Base-by-base conservation (phyloP, 2,797 vertebrate genomes). In the Chelon auratus region DNA sequence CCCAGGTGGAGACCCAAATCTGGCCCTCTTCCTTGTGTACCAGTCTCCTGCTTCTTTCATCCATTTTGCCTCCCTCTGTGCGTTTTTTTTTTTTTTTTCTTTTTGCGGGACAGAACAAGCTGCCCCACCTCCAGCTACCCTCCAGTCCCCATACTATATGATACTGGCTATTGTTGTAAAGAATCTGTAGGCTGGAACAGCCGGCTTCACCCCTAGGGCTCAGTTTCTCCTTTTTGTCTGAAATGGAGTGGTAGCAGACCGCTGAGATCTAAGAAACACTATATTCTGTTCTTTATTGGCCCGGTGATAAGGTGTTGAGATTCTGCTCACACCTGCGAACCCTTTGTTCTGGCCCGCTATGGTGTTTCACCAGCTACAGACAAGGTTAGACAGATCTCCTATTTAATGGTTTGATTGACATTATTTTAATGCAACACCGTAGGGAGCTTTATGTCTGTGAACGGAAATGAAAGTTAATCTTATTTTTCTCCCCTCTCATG, bases 281-380 rank as follows among this genome's bases (percentile, higher is more conserved):
- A 93, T 90, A 92, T 86, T 91, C 75, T 79, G 15, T 55, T 86
- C 87, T 86, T 93, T 94, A 93, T 88, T 87, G 66, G 68, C 79
- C 59, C 48, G 59, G 66, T 83, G 92, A 91, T 90, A 90, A 89
- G 89, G 88, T 91, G 90, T 91, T 91, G 80, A 52, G 82, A 92
- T 92, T 93, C 90, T 56, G 83, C 90, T 93, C 92, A 92, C 92
- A 94, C 93, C 92, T 94, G 93, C 72, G 66, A 67, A 78, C 52
- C 74, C 87, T 92, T 94, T 93, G 92, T 94, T 89, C 59, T 26
- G 68, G 22, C 60, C 76, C 7, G 62, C 81, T 75, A 84, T 93
- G 89, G 81, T 82, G 78, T 91, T 93, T 92, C 91, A 92, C 80
- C 84, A 82, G 75, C 73, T 83, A 89, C 85, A 92, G 88, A 85